These are phyloP conservation scores for Drosophila gaucha DNA, from an alignment of 2,888 invertebrate species.

Conservation along the genomic window DNA sequence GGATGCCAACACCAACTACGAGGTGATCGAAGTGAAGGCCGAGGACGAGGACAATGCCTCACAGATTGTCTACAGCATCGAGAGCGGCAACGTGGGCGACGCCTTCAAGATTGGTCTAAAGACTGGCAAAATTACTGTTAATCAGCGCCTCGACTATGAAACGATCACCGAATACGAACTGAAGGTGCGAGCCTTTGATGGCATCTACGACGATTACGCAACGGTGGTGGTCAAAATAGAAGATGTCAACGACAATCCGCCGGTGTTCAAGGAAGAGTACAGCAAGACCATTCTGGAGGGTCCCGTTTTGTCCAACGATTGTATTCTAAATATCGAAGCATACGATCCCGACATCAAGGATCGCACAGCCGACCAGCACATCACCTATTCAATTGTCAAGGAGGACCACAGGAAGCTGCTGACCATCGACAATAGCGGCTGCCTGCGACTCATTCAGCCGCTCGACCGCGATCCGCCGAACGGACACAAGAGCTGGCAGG, in stretches of 20 bases:
- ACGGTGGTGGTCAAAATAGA: conserved; percentile 93
- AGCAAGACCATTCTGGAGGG: conserved; percentile 92
- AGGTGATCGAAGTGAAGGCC: conserved; percentile 95
- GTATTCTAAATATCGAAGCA: conserved; percentile 89
- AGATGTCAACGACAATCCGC: conserved; percentile 97
- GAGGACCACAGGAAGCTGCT: conserved; percentile 90
- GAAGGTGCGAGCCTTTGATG: conserved; percentile 93
- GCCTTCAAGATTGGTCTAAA: conserved; percentile 94
- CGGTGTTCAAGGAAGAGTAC: conserved; percentile 91
- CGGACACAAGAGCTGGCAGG: conserved; percentile 93
- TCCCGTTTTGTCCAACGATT: conserved; percentile 87
- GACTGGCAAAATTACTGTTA: conserved; percentile 94
- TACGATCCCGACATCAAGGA: conserved; percentile 95
- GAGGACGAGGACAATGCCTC: conserved; percentile 95
- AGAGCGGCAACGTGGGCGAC: conserved; percentile 93
- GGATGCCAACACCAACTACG: conserved; percentile 92
- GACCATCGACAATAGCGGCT: conserved; percentile 90
- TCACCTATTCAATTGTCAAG: conserved; percentile 90
- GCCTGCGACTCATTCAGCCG: conserved; percentile 87
- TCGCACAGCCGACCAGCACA: conserved; percentile 90
- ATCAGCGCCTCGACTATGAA: conserved; percentile 92
- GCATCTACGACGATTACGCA: conserved; percentile 92
- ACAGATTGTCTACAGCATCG: conserved; percentile 93
- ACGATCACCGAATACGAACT: conserved; percentile 93
- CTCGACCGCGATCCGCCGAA: conserved; percentile 95